phyloP scores from a whole-genome alignment of 2,888 invertebrate genomes.

The Macaria liturata region DNA sequence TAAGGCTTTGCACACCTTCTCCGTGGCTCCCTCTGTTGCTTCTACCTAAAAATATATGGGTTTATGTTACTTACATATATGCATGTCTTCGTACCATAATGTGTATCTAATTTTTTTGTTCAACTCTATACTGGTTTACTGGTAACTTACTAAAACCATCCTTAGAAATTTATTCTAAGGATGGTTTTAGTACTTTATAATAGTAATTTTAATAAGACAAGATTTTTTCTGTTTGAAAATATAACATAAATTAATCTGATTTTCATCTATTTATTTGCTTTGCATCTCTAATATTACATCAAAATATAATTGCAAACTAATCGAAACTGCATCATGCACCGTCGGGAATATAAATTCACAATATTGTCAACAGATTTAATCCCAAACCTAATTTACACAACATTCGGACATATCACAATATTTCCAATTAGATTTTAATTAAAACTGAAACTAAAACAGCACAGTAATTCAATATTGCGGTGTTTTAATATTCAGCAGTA shows the following conservation, averaged over 20 bases:
- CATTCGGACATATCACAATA: slow-evolving; percentile 3
- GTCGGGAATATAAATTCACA: slow-evolving; percentile 1
- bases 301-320: too few relatives aligned
- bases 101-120: too few relatives aligned
- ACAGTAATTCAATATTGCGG: slow-evolving; percentile 15
- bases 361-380: neutral
- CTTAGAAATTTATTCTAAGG: too few relatives aligned
- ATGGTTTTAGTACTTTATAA: too few relatives aligned
- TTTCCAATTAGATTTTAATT: slow-evolving; percentile 18
- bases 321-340: neutral
- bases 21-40: slow-evolving; percentile 75
- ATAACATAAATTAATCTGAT: too few relatives aligned
- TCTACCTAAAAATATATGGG: slow-evolving; percentile 61
- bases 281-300: too few relatives aligned
- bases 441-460: slow-evolving; percentile 14
- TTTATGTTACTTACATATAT: neutral
- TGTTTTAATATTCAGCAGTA: slow-evolving; percentile 10
- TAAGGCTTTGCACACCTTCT: slow-evolving; percentile 77
- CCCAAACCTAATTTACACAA: slow-evolving; percentile 9
- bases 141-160: too few relatives aligned
- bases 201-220: too few relatives aligned
- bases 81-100: too few relatives aligned
- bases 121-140: too few relatives aligned
- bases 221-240: too few relatives aligned
- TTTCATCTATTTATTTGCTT: too few relatives aligned